phyloP scores from a whole-genome alignment of 2,113 vertebrate genomes.

The Mirounga angustirostris region DNA sequence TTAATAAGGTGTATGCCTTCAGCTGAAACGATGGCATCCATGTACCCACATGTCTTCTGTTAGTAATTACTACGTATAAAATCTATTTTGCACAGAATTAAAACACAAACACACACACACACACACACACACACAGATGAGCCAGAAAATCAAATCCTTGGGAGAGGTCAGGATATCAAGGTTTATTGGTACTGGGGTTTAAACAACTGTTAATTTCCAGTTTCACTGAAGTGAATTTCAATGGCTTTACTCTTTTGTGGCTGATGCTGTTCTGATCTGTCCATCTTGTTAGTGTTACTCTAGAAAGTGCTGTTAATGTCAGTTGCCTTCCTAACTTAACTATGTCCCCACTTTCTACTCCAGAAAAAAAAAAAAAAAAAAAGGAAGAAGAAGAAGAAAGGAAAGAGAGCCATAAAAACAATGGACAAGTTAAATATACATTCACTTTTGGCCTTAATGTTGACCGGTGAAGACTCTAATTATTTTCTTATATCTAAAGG shows the following conservation, averaged over 20 bases:
- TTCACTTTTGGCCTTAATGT: slow-evolving; percentile 62
- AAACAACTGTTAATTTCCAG: slow-evolving; percentile 14
- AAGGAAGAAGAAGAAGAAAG: not conserved
- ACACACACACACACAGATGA: not conserved
- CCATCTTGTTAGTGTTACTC: not conserved
- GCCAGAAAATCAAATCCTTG: not conserved
- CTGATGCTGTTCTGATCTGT: not conserved
- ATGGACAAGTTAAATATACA: slow-evolving; percentile 49
- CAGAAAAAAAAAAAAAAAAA: not conserved
- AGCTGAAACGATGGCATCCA: not conserved
- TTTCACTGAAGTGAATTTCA: slow-evolving; percentile 43
- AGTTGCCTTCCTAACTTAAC: not conserved
- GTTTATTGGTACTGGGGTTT: not conserved
- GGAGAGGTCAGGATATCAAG: slow-evolving; percentile 7
- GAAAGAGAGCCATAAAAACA: slow-evolving; percentile 55
- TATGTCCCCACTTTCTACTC: not conserved
- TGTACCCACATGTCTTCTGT: not conserved
- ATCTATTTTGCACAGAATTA: not conserved
- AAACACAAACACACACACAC: not conserved
- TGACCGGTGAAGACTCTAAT: slow-evolving; percentile 47
- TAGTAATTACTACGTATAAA: not conserved
- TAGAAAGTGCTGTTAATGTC: slow-evolving; percentile 20
- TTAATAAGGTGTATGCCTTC: not conserved
- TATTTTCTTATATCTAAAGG: slow-evolving; percentile 43
- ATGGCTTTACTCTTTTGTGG: not conserved